These are phyloP conservation scores for Macrophya annulata DNA, from an alignment of 2,888 invertebrate species.

Conservation along the genomic window DNA sequence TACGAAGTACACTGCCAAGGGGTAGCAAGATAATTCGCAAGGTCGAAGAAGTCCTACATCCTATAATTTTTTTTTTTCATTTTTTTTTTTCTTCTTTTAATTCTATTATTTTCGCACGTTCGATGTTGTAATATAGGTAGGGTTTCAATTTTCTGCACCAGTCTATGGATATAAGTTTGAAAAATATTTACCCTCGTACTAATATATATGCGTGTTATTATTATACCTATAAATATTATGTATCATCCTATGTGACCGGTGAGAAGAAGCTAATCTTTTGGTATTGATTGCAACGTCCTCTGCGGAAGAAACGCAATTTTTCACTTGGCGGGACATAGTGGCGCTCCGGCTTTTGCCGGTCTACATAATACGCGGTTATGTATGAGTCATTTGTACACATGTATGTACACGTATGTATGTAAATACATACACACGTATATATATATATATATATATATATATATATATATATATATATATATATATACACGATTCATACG, in stretches of 20 bases:
- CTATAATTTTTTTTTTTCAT: background rate
- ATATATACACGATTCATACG: background rate
- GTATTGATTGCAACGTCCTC: constrained; percentile 39
- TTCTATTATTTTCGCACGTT: background rate
- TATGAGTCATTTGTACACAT: background rate
- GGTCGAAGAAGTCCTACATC: background rate
- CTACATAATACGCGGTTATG: constrained; percentile 26
- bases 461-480: background rate
- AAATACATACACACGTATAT: background rate
- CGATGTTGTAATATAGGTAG: background rate
- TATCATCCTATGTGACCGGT: background rate
- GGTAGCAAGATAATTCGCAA: background rate
- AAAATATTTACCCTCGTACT: background rate
- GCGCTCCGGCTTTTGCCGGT: constrained; percentile 9
- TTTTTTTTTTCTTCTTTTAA: background rate
- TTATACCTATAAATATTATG: too few relatives aligned
- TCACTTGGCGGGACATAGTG: constrained; percentile 35
- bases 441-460: background rate
- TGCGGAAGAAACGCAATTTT: constrained; percentile 45
- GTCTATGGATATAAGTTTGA: background rate
- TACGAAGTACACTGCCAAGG: background rate
- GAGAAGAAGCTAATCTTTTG: constrained; percentile 1
- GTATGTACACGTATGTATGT: background rate
- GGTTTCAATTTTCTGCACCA: too few relatives aligned
- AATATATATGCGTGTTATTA: too few relatives aligned